Evolutionary conservation across 2,888 invertebrate species (phyloP).

Genomic region (Drosophila lutescens): DNA sequence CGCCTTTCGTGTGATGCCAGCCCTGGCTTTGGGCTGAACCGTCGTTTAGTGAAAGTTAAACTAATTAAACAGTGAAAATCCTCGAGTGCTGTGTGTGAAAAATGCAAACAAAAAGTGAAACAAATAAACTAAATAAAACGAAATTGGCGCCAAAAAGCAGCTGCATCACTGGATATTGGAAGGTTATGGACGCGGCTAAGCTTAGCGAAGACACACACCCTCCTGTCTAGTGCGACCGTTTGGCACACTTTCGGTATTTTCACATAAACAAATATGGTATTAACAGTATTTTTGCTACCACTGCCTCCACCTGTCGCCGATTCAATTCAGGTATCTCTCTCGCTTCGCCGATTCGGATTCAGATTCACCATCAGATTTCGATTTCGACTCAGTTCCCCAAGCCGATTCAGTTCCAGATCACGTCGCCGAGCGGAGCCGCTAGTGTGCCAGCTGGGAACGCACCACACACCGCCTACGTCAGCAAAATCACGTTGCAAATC

Average conservation of each 20-base stretch:
- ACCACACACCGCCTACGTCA: conserved; percentile 13
- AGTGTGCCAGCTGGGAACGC: background rate
- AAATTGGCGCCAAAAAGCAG: background rate
- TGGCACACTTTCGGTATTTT: no score
- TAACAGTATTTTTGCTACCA: no score
- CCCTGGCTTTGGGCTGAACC: background rate
- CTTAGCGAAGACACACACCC: no score
- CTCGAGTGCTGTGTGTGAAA: background rate
- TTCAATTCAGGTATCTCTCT: no score
- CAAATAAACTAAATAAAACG: no score
- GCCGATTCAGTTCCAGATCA: conserved; percentile 28
- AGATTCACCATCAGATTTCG: no score
- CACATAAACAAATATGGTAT: no score
- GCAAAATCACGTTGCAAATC: conserved; percentile 11
- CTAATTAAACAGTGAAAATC: background rate
- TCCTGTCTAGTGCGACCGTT: no score
- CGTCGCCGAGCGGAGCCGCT: conserved; percentile 8
- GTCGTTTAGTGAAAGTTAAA: background rate
- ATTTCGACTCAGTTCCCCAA: no score
- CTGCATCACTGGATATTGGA: background rate
- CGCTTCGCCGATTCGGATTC: no score
- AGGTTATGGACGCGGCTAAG: background rate
- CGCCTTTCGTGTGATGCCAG: background rate
- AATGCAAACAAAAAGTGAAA: background rate
- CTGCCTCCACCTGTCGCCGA: no score